Conservation (phyloP, 2,113 vertebrate genomes). For the Indri indri region DNA sequence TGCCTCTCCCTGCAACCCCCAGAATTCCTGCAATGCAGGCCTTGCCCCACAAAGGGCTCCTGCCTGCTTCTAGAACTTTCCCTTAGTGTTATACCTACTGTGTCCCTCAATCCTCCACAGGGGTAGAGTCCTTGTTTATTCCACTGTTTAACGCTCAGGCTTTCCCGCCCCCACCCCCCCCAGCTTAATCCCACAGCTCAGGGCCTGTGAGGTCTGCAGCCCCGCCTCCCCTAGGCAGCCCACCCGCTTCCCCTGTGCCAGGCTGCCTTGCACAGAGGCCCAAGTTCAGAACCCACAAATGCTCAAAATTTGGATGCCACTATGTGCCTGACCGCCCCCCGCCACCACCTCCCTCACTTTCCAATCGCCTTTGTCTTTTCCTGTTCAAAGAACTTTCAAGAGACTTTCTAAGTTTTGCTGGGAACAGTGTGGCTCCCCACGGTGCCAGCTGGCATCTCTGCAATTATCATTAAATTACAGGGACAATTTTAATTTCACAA, state of each 20-base stretch:
- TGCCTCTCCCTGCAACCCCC: accelerated
- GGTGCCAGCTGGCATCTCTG: slow-evolving; percentile 69
- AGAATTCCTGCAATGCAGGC: too few species aligned
- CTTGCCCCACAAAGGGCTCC: not conserved
- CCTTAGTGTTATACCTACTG: too few species aligned
- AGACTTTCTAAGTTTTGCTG: slow-evolving; percentile 37
- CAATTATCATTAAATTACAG: slow-evolving; percentile 75
- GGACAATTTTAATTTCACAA: slow-evolving; percentile 73
- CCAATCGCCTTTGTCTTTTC: not conserved
- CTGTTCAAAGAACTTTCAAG: slow-evolving; percentile 52
- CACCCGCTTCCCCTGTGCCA: not conserved
- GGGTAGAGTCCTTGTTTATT: not conserved
- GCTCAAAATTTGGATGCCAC: not conserved
- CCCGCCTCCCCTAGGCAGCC: not conserved
- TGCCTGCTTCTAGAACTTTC: not conserved
- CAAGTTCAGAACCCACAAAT: accelerated
- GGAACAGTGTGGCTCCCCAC: not conserved
- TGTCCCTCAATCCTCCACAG: too few species aligned
- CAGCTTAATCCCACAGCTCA: not conserved
- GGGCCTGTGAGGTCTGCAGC: not conserved
- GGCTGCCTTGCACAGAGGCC: not conserved
- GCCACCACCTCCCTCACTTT: not conserved
- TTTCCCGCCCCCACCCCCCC: too few species aligned
- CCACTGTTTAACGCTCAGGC: not conserved
- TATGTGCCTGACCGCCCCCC: not conserved